phyloP scores from a whole-genome alignment of 2,797 vertebrate genomes.

The Hapalemur alaotrensis region DNA sequence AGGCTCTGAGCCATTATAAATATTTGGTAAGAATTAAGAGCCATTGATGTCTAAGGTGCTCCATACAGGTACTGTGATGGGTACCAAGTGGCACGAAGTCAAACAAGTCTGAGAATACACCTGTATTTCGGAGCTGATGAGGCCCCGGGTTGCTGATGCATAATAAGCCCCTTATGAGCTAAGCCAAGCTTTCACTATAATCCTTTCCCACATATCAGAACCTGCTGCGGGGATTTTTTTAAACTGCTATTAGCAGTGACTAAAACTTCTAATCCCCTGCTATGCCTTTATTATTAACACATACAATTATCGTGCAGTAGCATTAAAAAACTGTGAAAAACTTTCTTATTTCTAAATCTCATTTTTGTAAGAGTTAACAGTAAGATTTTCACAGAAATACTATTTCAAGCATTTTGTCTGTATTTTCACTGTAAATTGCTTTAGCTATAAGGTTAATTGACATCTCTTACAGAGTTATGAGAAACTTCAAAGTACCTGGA shows the following conservation, averaged over 20 bases:
- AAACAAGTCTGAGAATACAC: slow-evolving; percentile 21
- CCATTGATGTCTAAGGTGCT: neutral
- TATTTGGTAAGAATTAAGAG: neutral
- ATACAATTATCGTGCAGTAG: slow-evolving; percentile 59
- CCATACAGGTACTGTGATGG: fast-evolving
- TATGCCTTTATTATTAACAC: slow-evolving; percentile 69
- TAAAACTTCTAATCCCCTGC: slow-evolving; percentile 74
- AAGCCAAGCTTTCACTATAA: slow-evolving; percentile 33
- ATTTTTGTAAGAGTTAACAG: slow-evolving; percentile 16
- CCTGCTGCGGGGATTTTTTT: slow-evolving; percentile 68
- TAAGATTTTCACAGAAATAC: slow-evolving; percentile 31
- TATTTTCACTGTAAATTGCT: slow-evolving; percentile 80
- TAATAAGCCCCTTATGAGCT: slow-evolving; percentile 62
- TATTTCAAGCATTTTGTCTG: slow-evolving; percentile 41
- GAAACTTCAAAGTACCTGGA: slow-evolving; percentile 81
- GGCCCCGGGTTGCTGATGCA: slow-evolving; percentile 26
- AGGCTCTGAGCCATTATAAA: neutral
- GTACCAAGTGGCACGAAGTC: neutral
- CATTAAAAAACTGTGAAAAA: slow-evolving; percentile 54
- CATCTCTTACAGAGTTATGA: slow-evolving; percentile 74
- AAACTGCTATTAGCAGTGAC: slow-evolving; percentile 71
- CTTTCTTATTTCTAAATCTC: slow-evolving; percentile 52
- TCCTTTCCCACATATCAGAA: slow-evolving; percentile 52
- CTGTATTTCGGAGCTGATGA: slow-evolving; percentile 48
- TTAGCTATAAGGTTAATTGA: slow-evolving; percentile 83